These are phyloP conservation scores for Oreochromis aureus DNA, from an alignment of 2,113 vertebrate species.

Conservation along the genomic window DNA sequence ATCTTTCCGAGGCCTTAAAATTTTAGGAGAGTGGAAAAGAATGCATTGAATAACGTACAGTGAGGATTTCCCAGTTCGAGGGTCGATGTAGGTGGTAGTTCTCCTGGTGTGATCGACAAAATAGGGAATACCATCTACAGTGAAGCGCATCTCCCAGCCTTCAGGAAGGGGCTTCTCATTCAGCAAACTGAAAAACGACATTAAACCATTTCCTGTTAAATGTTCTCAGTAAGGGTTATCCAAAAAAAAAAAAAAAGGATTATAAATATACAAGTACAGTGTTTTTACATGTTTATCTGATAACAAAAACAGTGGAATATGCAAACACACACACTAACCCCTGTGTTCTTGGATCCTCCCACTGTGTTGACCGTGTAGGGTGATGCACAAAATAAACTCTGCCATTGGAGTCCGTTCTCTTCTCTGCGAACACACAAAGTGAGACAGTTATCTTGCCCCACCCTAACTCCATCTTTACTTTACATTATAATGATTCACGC, in stretches of 20 bases:
- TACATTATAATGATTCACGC: background rate
- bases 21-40: background rate
- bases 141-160: slow-evolving; percentile 99
- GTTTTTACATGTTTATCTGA: background rate
- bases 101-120: slow-evolving; percentile 97
- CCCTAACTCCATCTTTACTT: background rate
- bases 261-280: background rate
- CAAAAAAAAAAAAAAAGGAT: fast-evolving
- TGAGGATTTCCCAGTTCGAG: slow-evolving; percentile 94
- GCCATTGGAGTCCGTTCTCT: slow-evolving; percentile 90
- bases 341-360: slow-evolving; percentile 95
- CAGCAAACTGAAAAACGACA: slow-evolving; percentile 73
- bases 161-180: slow-evolving; percentile 97
- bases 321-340: slow-evolving; percentile 74
- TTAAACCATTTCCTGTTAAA: background rate
- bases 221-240: background rate
- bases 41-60: slow-evolving; percentile 73
- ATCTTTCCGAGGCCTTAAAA: background rate
- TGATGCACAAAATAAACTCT: slow-evolving; percentile 98
- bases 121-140: slow-evolving; percentile 95
- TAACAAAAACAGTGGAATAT: background rate
- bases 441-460: background rate
- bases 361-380: slow-evolving; percentile 90
- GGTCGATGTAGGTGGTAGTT: slow-evolving; percentile 96
- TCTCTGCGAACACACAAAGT: slow-evolving; percentile 72